These are phyloP conservation scores for Aurelia aurita DNA, from an alignment of 30 jellyfish, hydroid and myxozoan species.

Conservation along the genomic window DNA sequence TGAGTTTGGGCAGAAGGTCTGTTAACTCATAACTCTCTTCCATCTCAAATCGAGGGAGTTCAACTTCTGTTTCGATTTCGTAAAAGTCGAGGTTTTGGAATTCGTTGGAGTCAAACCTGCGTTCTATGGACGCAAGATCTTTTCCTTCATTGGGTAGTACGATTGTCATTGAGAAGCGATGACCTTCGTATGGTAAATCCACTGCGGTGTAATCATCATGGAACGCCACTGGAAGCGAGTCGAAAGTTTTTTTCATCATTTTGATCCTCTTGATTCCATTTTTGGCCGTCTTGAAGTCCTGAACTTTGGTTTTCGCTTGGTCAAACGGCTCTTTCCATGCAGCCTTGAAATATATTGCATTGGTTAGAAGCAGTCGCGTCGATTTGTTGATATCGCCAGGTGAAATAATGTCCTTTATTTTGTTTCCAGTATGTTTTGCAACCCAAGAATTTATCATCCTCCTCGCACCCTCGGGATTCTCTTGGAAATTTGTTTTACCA, in stretches of 20 bases:
- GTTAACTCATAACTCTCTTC: slow-evolving; percentile 17
- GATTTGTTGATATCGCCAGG: slow-evolving; percentile 14
- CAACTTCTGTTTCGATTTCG: slow-evolving; percentile 20
- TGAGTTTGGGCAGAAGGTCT: slow-evolving; percentile 42
- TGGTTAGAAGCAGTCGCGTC: slow-evolving; percentile 70
- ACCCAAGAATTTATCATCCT: slow-evolving; percentile 74
- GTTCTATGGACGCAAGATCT: slow-evolving; percentile 35
- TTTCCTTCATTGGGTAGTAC: slow-evolving; percentile 72
- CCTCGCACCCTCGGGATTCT: slow-evolving; percentile 47
- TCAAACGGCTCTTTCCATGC: slow-evolving; percentile 77
- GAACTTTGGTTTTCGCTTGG: slow-evolving; percentile 32
- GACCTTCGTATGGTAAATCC: slow-evolving; percentile 82
- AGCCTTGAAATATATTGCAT: slow-evolving; percentile 87
- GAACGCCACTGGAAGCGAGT: slow-evolving; percentile 3
- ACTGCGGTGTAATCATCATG: slow-evolving; percentile 33
- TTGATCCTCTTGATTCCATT: slow-evolving; percentile 31
- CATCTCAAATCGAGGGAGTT: slow-evolving; percentile 79
- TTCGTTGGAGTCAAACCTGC: not conserved
- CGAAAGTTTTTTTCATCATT: slow-evolving; percentile 63
- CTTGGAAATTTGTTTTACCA: slow-evolving; percentile 19
- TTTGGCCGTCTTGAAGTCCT: slow-evolving; percentile 35
- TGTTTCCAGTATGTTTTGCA: slow-evolving; percentile 45
- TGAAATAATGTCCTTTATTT: slow-evolving; percentile 42
- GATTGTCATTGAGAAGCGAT: slow-evolving; percentile 66
- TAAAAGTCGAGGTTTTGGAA: not conserved